Conservation (phyloP, 2,888 invertebrate genomes). For the Xylota segnis region DNA sequence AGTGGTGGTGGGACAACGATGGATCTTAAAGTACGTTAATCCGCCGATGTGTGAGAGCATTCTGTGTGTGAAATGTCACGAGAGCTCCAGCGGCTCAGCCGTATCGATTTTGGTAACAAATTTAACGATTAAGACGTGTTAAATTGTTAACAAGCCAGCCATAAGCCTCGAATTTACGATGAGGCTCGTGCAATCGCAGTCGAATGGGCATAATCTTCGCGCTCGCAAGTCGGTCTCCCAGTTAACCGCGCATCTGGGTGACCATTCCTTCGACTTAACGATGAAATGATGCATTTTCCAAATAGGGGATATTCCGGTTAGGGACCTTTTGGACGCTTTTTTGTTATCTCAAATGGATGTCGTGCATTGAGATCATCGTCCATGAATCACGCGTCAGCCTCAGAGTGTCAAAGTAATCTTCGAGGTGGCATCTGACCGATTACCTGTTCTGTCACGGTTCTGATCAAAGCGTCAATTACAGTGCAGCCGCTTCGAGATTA, state of each 20-base stretch:
- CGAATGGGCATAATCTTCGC: slow-evolving; percentile 48
- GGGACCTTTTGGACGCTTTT: slow-evolving; percentile 9
- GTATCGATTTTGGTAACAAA: slow-evolving; percentile 79
- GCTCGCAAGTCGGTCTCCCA: slow-evolving; percentile 29
- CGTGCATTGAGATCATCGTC: slow-evolving; percentile 44
- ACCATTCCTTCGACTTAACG: not conserved
- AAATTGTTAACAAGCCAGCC: slow-evolving; percentile 85
- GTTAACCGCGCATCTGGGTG: not conserved
- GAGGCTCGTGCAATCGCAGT: slow-evolving; percentile 41
- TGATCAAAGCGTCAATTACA: slow-evolving; percentile 63
- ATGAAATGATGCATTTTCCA: slow-evolving; percentile 14
- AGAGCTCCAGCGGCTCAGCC: slow-evolving; percentile 48
- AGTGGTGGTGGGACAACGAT: slow-evolving; percentile 48
- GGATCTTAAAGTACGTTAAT: slow-evolving; percentile 75
- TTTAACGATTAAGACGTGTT: slow-evolving; percentile 85
- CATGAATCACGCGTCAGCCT: slow-evolving; percentile 65
- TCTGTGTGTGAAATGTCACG: slow-evolving; percentile 68
- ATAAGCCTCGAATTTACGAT: slow-evolving; percentile 84
- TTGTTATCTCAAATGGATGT: slow-evolving; percentile 48
- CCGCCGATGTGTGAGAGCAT: slow-evolving; percentile 70
- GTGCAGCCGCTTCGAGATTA: slow-evolving; percentile 47
- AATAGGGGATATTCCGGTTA: slow-evolving; percentile 27
- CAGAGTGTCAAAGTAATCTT: slow-evolving; percentile 57
- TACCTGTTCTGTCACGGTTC: slow-evolving; percentile 40
- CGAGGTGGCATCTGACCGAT: slow-evolving; percentile 72